Evolutionary conservation across 2,888 invertebrate species (phyloP).

Genomic region (Tenthredo notha): DNA sequence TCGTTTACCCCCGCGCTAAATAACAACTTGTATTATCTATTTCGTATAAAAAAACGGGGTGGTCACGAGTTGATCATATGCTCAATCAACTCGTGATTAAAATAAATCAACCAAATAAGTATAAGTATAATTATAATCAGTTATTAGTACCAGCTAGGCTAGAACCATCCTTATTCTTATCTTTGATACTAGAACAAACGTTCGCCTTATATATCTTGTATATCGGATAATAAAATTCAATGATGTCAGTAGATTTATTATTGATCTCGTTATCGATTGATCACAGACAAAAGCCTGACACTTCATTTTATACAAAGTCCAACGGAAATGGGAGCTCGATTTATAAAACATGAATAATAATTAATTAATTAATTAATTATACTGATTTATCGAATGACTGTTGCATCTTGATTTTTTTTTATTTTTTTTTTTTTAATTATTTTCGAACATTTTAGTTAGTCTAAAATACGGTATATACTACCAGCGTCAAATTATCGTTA

Average conservation of each 20-base stretch:
- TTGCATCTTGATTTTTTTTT: neutral
- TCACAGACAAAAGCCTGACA: neutral
- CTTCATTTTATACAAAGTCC: constrained; percentile 2
- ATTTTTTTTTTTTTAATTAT: neutral
- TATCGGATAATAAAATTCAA: neutral
- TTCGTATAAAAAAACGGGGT: neutral
- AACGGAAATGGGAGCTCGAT: neutral
- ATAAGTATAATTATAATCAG: neutral
- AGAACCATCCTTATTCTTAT: neutral
- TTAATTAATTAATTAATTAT: too few species aligned
- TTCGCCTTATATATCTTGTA: neutral
- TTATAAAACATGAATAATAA: neutral
- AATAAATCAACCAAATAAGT: neutral
- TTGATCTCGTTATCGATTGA: neutral
- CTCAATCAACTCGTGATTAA: constrained; percentile 13
- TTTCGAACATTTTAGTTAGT: neutral
- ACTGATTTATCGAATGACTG: neutral
- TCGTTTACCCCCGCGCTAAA: constrained; percentile 34
- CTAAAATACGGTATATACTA: neutral
- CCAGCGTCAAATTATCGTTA: neutral
- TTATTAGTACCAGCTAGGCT: neutral
- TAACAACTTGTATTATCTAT: constrained; percentile 33
- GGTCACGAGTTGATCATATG: constrained; percentile 40
- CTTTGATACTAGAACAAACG: neutral
- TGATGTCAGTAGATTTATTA: neutral